Percentiles rank a stretch among this genome's conserved stretches.
Evolutionary conservation across 2,113 vertebrate species (phyloP).

Genomic region (Chlamydotis undulata): DNA sequence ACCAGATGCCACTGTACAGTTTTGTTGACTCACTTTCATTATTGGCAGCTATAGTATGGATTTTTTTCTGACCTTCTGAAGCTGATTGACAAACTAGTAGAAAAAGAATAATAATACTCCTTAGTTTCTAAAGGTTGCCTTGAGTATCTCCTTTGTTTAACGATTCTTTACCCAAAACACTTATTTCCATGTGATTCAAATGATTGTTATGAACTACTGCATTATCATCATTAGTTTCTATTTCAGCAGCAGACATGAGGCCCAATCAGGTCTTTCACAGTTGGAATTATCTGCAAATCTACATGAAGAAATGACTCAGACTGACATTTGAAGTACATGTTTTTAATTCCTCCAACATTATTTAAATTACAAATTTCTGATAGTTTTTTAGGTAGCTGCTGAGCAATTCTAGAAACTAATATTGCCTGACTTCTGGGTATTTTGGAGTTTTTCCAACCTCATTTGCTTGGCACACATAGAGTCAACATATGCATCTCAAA

Average conservation of each 20-base stretch:
- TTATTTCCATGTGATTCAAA: background rate
- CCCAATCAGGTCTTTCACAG: background rate
- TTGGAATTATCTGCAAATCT: background rate
- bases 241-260: background rate
- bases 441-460: background rate
- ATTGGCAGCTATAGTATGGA: background rate
- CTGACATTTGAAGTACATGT: background rate
- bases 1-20: background rate
- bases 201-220: background rate
- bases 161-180: background rate
- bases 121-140: background rate
- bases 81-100: background rate
- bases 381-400: background rate
- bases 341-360: background rate
- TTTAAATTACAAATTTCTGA: background rate
- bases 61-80: background rate
- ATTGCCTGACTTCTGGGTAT: background rate
- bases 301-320: background rate
- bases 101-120: background rate
- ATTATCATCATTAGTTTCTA: background rate
- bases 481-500: background rate
- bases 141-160: background rate
- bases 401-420: background rate
- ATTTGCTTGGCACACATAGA: background rate
- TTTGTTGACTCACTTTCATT: background rate